A percentile compares a stretch with the other conserved stretches of the same genome.
Evolutionary conservation across 2,113 vertebrate species (phyloP).

Genomic region (Eulacestoma nigropectus): DNA sequence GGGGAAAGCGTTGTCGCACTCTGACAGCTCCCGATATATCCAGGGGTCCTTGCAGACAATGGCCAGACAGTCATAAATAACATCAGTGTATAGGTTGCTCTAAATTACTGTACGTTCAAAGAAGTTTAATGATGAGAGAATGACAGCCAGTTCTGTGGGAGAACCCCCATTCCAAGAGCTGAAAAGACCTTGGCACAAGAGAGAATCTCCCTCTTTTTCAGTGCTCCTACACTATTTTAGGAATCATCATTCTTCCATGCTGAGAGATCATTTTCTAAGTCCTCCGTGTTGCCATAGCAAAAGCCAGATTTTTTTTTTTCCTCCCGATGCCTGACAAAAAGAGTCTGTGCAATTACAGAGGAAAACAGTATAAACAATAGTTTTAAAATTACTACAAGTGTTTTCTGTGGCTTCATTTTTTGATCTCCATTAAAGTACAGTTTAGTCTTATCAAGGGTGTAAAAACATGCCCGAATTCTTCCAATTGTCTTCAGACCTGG

Average conservation of each 20-base stretch:
- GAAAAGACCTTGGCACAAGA: conserved; percentile 41
- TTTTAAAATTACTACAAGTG: not conserved
- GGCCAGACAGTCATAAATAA: not conserved
- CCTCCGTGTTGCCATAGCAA: conserved; percentile 50
- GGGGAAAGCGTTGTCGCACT: not conserved
- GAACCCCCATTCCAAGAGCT: not conserved
- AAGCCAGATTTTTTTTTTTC: not conserved
- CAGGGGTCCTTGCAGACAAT: not conserved
- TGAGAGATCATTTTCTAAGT: conserved; percentile 53
- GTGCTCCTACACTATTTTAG: conserved; percentile 22
- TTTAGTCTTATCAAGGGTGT: not conserved
- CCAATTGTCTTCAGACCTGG: not conserved
- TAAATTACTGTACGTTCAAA: conserved; percentile 18
- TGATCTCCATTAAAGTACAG: not conserved
- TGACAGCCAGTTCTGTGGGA: conserved; percentile 13
- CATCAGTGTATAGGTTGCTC: not conserved
- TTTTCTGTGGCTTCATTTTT: not conserved
- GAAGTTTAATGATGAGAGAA: conserved; percentile 20
- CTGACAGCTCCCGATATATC: not conserved
- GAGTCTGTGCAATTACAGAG: not conserved
- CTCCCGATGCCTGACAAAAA: not conserved
- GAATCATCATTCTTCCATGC: conserved; percentile 42
- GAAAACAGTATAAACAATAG: not conserved
- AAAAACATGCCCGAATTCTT: not conserved
- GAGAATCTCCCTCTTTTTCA: not conserved